A percentile compares a stretch with the other conserved stretches of the same genome.
phyloP scores from a whole-genome alignment of 2,888 invertebrate genomes.

The Drepanosiphum platanoidis region DNA sequence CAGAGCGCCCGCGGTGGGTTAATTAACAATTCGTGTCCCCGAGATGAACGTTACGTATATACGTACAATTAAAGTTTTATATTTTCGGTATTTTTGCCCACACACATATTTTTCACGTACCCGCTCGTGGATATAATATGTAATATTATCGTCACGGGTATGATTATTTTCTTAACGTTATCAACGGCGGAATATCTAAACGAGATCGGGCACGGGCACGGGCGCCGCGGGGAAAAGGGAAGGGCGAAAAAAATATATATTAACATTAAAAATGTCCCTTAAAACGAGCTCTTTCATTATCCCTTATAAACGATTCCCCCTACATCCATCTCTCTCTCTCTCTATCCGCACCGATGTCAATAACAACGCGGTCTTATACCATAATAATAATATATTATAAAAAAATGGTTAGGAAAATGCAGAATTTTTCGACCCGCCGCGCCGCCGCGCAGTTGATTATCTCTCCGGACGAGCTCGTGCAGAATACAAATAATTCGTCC shows the following conservation, averaged over 20 bases:
- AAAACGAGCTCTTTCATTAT: constrained; percentile 46
- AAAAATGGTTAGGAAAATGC: too few species aligned
- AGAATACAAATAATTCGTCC: too few species aligned
- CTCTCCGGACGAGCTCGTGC: too few species aligned
- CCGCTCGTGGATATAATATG: not conserved
- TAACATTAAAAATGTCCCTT: constrained; percentile 46
- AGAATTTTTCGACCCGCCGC: too few species aligned
- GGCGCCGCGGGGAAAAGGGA: too few species aligned
- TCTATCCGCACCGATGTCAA: too few species aligned
- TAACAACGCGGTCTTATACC: too few species aligned
- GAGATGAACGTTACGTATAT: not conserved
- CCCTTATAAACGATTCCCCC: constrained; percentile 20
- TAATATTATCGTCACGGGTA: not conserved
- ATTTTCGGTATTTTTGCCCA: not conserved
- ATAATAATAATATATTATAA: too few species aligned
- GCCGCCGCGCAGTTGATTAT: too few species aligned
- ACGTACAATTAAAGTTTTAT: not conserved
- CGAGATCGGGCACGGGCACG: not conserved
- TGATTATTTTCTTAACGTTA: not conserved
- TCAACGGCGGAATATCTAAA: constrained; percentile 27
- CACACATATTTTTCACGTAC: not conserved
- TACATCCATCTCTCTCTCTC: not conserved
- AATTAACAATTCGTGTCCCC: not conserved
- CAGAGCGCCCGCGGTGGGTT: not conserved
- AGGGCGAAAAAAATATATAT: not conserved